Evolutionary conservation across 2,113 vertebrate genomes (phyloP).

Genomic region (Garra rufa): DNA sequence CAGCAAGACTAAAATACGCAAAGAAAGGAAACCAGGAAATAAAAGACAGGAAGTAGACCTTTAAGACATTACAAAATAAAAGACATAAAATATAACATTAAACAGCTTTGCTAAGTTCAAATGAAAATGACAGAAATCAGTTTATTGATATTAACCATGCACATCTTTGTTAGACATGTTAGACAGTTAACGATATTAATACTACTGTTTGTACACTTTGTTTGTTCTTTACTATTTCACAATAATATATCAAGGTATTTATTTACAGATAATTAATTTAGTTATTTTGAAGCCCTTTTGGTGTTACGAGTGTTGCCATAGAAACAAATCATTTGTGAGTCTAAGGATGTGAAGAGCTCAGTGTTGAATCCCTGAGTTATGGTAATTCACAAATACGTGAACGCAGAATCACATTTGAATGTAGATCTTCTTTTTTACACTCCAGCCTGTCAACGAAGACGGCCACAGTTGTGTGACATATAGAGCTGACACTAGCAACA

Average conservation of each 20-base stretch:
- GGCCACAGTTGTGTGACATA: background rate
- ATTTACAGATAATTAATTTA: slow-evolving; percentile 1
- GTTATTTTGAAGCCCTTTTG: background rate
- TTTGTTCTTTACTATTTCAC: background rate
- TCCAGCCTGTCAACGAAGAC: background rate
- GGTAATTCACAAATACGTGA: background rate
- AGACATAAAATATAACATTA: background rate
- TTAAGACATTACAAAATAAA: background rate
- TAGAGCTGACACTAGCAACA: slow-evolving; percentile 10
- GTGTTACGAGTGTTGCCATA: slow-evolving; percentile 4
- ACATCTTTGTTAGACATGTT: background rate
- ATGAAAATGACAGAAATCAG: background rate
- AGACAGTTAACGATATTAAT: background rate
- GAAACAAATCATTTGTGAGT: slow-evolving; percentile 10
- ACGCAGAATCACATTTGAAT: slow-evolving; percentile 14
- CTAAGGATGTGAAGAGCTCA: slow-evolving; percentile 6
- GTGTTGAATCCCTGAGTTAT: slow-evolving; percentile 13
- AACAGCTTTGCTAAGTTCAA: background rate
- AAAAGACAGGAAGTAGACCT: background rate
- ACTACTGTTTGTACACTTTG: background rate
- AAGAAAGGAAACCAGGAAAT: background rate
- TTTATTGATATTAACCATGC: background rate
- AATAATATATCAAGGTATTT: background rate
- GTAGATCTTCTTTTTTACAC: slow-evolving; percentile 22
- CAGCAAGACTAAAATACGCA: background rate